A percentile compares a stretch with the other conserved stretches of the same genome.
These are phyloP conservation scores for Gymnothorax javanicus DNA, from an alignment of 2,797 vertebrate genomes.

Conservation along the genomic window DNA sequence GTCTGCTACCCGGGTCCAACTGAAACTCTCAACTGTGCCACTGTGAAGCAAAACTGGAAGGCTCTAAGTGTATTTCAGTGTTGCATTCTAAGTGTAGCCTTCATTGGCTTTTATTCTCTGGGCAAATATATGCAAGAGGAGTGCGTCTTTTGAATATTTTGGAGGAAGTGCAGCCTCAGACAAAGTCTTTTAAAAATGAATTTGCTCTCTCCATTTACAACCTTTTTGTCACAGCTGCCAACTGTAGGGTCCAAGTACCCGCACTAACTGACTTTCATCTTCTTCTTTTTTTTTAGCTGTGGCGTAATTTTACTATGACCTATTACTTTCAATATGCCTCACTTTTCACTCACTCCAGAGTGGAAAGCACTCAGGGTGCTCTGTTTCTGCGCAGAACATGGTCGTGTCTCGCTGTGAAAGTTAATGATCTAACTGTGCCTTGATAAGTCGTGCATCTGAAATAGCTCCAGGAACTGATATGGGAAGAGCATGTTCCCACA, in stretches of 20 bases:
- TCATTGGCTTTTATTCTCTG: not conserved
- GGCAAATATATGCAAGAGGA: conserved; percentile 26
- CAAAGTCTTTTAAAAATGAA: conserved; percentile 35
- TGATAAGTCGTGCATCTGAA: not conserved
- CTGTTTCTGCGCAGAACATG: not conserved
- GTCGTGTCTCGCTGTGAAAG: not conserved
- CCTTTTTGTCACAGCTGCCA: conserved; percentile 34
- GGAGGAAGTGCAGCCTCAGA: conserved; percentile 29
- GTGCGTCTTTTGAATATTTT: conserved; percentile 10
- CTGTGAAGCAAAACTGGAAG: not conserved
- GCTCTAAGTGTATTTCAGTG: not conserved
- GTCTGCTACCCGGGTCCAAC: not conserved
- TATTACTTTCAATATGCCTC: conserved; percentile 8
- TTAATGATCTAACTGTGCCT: conserved; percentile 21
- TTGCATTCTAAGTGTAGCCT: not conserved
- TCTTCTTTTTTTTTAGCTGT: not conserved
- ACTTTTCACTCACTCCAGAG: not conserved
- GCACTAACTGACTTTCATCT: not conserved
- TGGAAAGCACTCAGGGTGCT: not conserved
- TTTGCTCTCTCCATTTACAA: conserved; percentile 26
- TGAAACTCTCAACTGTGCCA: not conserved
- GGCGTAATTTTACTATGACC: not conserved
- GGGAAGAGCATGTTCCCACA: not conserved
- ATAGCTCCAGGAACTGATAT: not conserved
- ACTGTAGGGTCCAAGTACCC: not conserved